phyloP scores from a whole-genome alignment of 2,797 vertebrate species.

The Arctocebus calabarensis region DNA sequence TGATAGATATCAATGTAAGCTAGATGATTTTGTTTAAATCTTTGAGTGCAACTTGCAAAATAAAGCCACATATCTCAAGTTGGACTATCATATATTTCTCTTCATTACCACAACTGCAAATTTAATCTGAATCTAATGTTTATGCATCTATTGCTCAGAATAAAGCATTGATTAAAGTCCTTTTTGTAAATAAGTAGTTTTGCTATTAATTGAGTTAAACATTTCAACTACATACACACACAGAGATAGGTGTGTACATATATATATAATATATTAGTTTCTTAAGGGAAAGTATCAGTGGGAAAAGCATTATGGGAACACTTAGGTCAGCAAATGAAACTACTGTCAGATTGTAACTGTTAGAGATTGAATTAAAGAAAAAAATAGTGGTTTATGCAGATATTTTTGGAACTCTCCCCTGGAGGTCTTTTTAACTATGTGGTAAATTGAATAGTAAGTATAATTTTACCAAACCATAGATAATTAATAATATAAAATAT shows the following conservation, averaged over 20 bases:
- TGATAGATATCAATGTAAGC: background rate
- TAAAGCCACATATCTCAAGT: background rate
- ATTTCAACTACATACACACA: constrained; percentile 67
- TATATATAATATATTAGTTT: constrained; percentile 23
- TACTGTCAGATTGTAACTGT: constrained; percentile 65
- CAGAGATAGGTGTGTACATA: too few relatives aligned
- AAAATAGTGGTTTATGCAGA: constrained; percentile 72
- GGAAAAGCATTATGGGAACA: constrained; percentile 60
- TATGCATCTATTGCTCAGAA: constrained; percentile 75
- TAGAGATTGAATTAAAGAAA: constrained; percentile 56
- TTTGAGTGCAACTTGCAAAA: background rate
- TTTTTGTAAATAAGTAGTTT: constrained; percentile 81
- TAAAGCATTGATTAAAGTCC: constrained; percentile 62
- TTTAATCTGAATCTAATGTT: constrained; percentile 74
- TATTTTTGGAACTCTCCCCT: background rate
- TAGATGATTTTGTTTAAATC: constrained; percentile 20
- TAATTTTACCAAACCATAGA: background rate
- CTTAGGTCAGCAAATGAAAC: constrained; percentile 77
- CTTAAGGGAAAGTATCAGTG: constrained; percentile 48
- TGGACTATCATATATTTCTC: constrained; percentile 69
- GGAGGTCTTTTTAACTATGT: background rate
- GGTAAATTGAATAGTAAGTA: background rate
- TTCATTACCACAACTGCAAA: constrained; percentile 76
- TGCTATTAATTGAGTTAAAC: constrained; percentile 72
- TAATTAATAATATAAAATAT: constrained; percentile 35